Evolutionary conservation across 2,888 invertebrate species (phyloP).

Genomic region (Harpalus rufipes): DNA sequence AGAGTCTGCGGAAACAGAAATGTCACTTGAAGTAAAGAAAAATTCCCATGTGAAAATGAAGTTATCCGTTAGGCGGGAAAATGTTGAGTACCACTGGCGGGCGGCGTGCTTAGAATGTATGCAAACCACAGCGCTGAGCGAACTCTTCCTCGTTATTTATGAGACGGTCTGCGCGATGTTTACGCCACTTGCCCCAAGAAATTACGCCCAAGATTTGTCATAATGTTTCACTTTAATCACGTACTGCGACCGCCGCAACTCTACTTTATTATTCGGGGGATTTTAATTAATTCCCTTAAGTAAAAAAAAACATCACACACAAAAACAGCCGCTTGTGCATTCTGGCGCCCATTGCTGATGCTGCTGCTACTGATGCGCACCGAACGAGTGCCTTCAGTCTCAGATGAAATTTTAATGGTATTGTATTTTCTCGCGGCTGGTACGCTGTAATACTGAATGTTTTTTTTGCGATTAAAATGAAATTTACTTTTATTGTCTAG

Average conservation of each 20-base stretch:
- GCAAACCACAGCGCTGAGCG: constrained; percentile 33
- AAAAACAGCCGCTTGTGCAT: constrained; percentile 17
- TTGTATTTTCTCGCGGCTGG: constrained; percentile 16
- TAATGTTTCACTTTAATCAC: constrained; percentile 60
- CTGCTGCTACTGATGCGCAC: neutral
- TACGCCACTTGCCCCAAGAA: constrained; percentile 65
- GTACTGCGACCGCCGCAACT: constrained; percentile 30
- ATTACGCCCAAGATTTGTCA: constrained; percentile 65
- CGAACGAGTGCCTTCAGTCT: neutral
- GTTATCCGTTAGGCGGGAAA: neutral
- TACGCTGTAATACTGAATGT: neutral
- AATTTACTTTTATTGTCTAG: constrained; percentile 1
- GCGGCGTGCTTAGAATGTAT: constrained; percentile 18
- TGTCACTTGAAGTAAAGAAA: constrained; percentile 21
- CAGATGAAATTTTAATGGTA: constrained; percentile 43
- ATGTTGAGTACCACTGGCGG: constrained; percentile 28
- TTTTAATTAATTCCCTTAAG: constrained; percentile 54
- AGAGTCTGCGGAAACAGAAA: neutral
- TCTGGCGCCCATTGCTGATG: constrained; percentile 1
- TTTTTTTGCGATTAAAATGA: constrained; percentile 8
- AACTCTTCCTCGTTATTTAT: constrained; percentile 47
- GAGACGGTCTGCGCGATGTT: constrained; percentile 51
- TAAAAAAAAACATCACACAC: constrained; percentile 44
- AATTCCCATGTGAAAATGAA: constrained; percentile 27
- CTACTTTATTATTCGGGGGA: constrained; percentile 50